A percentile compares a stretch with the other conserved stretches of the same genome.
phyloP scores from a whole-genome alignment of 2,888 invertebrate species.

The Cephus runcator region DNA sequence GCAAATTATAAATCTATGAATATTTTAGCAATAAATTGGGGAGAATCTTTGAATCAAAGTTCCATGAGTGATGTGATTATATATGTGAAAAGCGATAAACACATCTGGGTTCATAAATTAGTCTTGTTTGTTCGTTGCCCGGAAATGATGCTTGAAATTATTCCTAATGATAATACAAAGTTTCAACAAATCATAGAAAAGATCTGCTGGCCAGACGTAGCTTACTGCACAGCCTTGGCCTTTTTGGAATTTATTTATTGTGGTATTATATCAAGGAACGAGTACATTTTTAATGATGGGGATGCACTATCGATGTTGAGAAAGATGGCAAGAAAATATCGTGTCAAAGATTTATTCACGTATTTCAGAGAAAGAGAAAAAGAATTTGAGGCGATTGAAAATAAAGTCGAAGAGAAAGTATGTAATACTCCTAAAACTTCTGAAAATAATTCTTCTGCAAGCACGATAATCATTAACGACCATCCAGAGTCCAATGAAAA shows the following conservation, averaged over 20 bases:
- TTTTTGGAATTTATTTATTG: slow-evolving; percentile 64
- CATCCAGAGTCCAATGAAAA: background rate
- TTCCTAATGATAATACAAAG: slow-evolving; percentile 36
- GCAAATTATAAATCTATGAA: slow-evolving; percentile 33
- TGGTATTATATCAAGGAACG: slow-evolving; percentile 47
- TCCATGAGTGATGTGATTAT: slow-evolving; percentile 64
- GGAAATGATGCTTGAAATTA: slow-evolving; percentile 58
- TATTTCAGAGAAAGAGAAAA: slow-evolving; percentile 36
- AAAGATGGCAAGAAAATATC: slow-evolving; percentile 51
- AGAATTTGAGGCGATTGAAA: background rate
- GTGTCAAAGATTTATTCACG: slow-evolving; percentile 45
- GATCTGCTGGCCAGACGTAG: slow-evolving; percentile 49
- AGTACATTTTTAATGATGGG: slow-evolving; percentile 32
- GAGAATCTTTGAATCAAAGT: slow-evolving; percentile 53
- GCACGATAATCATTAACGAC: background rate
- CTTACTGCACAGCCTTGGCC: slow-evolving; percentile 48
- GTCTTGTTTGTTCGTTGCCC: slow-evolving; percentile 64
- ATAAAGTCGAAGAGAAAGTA: no score
- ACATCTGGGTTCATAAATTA: slow-evolving; percentile 65
- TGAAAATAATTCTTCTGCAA: background rate
- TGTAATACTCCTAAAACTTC: background rate
- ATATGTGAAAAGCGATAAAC: slow-evolving; percentile 54
- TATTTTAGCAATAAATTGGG: slow-evolving; percentile 53
- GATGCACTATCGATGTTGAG: slow-evolving; percentile 33
- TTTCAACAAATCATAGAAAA: slow-evolving; percentile 41